Base-by-base conservation (phyloP, 2,888 invertebrate genomes). In the Standfussiana lucernea region DNA sequence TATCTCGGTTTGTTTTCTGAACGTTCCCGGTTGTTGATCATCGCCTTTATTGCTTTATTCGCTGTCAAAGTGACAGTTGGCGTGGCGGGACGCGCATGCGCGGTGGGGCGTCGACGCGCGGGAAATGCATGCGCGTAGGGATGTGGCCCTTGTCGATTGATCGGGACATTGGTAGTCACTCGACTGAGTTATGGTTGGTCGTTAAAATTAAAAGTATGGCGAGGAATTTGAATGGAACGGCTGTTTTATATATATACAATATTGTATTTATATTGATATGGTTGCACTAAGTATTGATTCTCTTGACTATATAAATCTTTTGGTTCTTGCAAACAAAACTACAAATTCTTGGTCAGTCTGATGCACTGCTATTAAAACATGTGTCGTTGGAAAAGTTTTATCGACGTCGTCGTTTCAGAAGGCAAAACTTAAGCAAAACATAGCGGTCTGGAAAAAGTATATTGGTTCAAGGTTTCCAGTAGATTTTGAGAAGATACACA, bases 1-100 rank as follows among this genome's bases (percentile, higher is more conserved):
- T 93, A 85, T 89, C 84, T 81, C 79, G 86, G 90, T 93, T 91
- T 90, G 92, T 92, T 91, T 91, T 90, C 79, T 66, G 88, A 87
- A 80, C 74, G 80, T 69, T 80, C 84, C 75, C 62, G 89, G 89
- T 85, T 88, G 90, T 92, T 91, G 92, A 90, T 91, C 91, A 90
- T 86, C 75, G 84, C 89, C 89, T 86, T 86, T 86, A 87, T 88
- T 87, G 82, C 84, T 86, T 88, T 86, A 82, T 86, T 81, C 85
- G 79, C 89, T 88, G 88, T 88, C 89, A 87, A 82, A 85, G 79
- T 87, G 85, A 88, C 84, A 88, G 87, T 90, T 90, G 87, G 90
- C 89, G 86, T 88, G 86, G 82, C 79, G 84, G 83, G 83, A 86
- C 82, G 90, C 89, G 87, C 86, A 74, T 80, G 89, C 92, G 82